phyloP scores from a whole-genome alignment of 2,888 invertebrate species.

The Stenolophus ochropezus region DNA sequence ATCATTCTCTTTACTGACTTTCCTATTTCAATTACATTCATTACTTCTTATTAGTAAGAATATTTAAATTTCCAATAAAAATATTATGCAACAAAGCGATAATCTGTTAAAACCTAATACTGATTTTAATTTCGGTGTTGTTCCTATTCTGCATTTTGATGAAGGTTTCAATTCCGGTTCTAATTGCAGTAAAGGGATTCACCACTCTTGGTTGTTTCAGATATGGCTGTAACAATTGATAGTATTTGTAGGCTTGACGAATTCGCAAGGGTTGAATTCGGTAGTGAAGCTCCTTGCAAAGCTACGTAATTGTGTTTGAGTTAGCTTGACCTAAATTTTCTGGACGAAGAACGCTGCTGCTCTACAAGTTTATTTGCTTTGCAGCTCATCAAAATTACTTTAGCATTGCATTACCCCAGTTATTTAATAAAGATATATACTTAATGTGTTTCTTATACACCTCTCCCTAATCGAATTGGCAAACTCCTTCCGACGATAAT shows the following conservation, averaged over 20 bases:
- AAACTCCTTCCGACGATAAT: slow-evolving; percentile 2
- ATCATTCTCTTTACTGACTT: too few species aligned
- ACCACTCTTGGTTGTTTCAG: neutral
- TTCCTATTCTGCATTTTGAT: too few species aligned
- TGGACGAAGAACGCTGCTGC: slow-evolving; percentile 40
- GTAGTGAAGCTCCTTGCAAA: neutral
- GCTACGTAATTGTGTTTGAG: slow-evolving; percentile 57
- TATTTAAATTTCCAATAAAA: too few species aligned
- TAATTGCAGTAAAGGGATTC: neutral
- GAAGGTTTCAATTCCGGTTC: neutral
- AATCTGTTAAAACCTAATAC: too few species aligned
- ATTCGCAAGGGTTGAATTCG: neutral
- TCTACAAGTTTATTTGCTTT: slow-evolving; percentile 54
- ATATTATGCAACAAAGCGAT: too few species aligned
- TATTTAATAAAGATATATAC: slow-evolving; percentile 57
- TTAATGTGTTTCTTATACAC: slow-evolving; percentile 53
- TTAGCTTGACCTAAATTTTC: slow-evolving; percentile 57
- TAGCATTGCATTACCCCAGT: slow-evolving; percentile 46
- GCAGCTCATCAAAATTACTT: slow-evolving; percentile 56
- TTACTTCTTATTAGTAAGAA: too few species aligned
- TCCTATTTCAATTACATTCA: too few species aligned
- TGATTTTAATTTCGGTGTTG: too few species aligned
- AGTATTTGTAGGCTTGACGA: neutral
- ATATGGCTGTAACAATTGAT: neutral
- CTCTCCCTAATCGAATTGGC: slow-evolving; percentile 40